These are phyloP conservation scores for Eurystomus gularis DNA, from an alignment of 2,113 vertebrate genomes.

Conservation along the genomic window DNA sequence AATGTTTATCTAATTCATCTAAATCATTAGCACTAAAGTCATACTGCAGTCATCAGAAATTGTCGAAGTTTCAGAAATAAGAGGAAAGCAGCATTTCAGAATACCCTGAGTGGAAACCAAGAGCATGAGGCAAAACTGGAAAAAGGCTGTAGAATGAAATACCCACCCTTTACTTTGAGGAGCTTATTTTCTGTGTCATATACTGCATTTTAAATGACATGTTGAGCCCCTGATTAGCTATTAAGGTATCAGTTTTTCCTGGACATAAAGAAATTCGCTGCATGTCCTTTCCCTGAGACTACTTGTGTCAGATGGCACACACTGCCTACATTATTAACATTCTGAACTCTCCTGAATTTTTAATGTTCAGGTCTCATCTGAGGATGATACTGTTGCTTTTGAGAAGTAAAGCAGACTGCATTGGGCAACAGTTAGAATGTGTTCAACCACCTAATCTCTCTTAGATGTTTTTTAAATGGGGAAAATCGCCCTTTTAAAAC, in stretches of 20 bases:
- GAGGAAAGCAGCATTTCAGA: not conserved
- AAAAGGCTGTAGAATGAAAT: not conserved
- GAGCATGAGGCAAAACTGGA: not conserved
- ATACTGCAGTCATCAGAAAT: not conserved
- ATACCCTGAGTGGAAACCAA: not conserved
- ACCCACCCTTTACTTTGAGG: not conserved
- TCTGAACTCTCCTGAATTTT: conserved; percentile 11
- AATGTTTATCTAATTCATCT: not conserved
- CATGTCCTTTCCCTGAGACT: not conserved
- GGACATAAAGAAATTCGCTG: not conserved
- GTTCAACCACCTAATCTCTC: not conserved
- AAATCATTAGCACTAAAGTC: not conserved
- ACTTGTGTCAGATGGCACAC: not conserved
- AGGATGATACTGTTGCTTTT: not conserved
- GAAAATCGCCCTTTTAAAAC: not conserved
- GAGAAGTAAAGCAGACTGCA: not conserved
- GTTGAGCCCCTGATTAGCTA: not conserved
- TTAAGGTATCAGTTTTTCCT: not conserved
- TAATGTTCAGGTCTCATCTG: not conserved
- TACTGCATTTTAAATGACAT: not conserved
- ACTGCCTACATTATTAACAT: not conserved
- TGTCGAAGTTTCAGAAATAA: not conserved
- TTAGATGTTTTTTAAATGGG: not conserved
- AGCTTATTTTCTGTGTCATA: not conserved
- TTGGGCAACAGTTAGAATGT: not conserved